These are phyloP conservation scores for Rhynchonema sp. DNA, from an alignment of 2,888 invertebrate species.

Conservation along the genomic window DNA sequence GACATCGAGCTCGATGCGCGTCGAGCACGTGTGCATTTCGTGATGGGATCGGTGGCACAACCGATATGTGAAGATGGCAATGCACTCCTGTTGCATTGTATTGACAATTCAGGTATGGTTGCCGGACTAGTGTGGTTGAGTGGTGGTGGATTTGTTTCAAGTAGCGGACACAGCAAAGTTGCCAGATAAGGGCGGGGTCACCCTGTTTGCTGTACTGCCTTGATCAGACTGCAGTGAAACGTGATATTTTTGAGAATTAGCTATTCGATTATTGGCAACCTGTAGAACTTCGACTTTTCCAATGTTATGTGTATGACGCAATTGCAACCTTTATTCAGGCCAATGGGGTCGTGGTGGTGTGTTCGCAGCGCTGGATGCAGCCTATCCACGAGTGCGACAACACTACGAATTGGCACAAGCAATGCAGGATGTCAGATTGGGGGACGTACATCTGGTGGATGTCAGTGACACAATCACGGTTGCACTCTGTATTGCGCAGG, in stretches of 20 bases:
- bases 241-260: too few relatives aligned
- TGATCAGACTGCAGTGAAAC: too few relatives aligned
- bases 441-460: constrained; percentile 29
- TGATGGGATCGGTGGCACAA: constrained; percentile 31
- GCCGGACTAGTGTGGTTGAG: too few relatives aligned
- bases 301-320: too few relatives aligned
- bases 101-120: constrained; percentile 20
- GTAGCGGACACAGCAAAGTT: too few relatives aligned
- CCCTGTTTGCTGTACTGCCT: too few relatives aligned
- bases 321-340: constrained; percentile 30
- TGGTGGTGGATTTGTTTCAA: too few relatives aligned
- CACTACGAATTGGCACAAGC: constrained; percentile 28
- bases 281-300: too few relatives aligned
- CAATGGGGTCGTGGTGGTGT: constrained; percentile 32
- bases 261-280: too few relatives aligned
- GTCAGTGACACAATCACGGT: not conserved
- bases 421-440: constrained; percentile 29
- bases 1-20: too few relatives aligned
- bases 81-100: constrained; percentile 30
- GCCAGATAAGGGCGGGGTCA: too few relatives aligned
- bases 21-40: constrained; percentile 13
- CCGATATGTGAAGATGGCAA: constrained; percentile 15
- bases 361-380: constrained; percentile 27
- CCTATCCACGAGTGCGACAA: constrained; percentile 20
- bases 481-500: not conserved